These are phyloP conservation scores for Centropus bengalensis DNA, from an alignment of 2,113 vertebrate species.

Conservation along the genomic window DNA sequence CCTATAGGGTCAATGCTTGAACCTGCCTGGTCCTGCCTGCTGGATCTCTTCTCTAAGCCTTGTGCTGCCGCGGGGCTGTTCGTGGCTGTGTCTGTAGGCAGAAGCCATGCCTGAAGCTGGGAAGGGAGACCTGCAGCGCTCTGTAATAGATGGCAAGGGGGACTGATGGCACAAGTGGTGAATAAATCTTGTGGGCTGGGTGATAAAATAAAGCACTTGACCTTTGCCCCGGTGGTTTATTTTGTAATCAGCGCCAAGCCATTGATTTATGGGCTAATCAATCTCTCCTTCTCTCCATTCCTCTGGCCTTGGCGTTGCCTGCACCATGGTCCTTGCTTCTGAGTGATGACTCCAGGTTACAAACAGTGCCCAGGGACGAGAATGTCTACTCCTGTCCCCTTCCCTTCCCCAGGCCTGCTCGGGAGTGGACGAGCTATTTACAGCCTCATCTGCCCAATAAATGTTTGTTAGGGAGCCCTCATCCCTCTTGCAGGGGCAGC, in stretches of 20 bases:
- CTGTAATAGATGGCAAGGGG: slow-evolving; percentile 11
- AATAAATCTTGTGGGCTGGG: slow-evolving; percentile 56
- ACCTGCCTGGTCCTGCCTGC: neutral
- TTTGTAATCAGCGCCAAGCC: slow-evolving; percentile 19
- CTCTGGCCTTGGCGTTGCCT: neutral
- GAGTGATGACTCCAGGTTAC: slow-evolving; percentile 35
- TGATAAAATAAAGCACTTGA: slow-evolving; percentile 64
- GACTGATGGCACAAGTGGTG: neutral
- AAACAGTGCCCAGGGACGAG: fast-evolving
- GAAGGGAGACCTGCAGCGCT: neutral
- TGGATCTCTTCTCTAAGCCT: neutral
- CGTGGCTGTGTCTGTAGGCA: neutral
- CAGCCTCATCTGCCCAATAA: neutral
- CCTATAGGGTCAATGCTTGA: neutral
- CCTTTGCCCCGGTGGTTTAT: slow-evolving; percentile 58
- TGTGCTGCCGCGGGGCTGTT: neutral
- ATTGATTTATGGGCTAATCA: slow-evolving; percentile 44
- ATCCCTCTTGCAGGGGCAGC: neutral
- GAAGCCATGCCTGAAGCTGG: neutral
- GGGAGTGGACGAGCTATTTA: fast-evolving
- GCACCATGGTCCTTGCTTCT: slow-evolving; percentile 36
- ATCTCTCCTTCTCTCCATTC: neutral
- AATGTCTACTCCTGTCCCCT: neutral
- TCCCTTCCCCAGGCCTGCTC: neutral
- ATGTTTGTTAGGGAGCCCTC: neutral